These are phyloP conservation scores for Alexandromys fortis DNA, from an alignment of 2,113 vertebrate genomes.

Conservation along the genomic window DNA sequence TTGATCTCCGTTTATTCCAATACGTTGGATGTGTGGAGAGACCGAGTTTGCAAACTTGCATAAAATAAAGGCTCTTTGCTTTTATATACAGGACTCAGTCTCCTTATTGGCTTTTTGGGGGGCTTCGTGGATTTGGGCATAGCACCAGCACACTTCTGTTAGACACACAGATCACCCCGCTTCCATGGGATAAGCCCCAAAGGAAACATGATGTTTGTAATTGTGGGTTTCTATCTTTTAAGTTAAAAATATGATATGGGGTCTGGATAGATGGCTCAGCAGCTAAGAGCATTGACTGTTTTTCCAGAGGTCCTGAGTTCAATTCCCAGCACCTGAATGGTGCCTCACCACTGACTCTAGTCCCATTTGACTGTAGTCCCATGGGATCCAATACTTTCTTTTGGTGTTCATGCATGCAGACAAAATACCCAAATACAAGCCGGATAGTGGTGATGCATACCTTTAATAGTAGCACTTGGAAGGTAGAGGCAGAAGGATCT, in stretches of 20 bases:
- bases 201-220: not conserved
- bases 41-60: no score
- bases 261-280: not conserved
- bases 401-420: not conserved
- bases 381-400: not conserved
- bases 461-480: not conserved
- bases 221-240: not conserved
- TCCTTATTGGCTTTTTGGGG: no score
- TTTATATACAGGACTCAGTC: no score
- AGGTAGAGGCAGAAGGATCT: not conserved
- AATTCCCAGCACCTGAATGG: not conserved
- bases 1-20: no score
- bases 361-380: not conserved
- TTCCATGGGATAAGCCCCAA: not conserved
- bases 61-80: no score
- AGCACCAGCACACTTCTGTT: not conserved
- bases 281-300: not conserved
- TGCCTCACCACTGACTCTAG: not conserved
- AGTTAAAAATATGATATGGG: not conserved
- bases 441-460: not conserved
- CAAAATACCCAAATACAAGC: not conserved
- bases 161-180: no score
- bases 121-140: no score
- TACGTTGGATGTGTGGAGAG: no score
- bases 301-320: not conserved